Evolutionary conservation across 2,113 vertebrate genomes (phyloP), one percentile per base, ranked within the genome.

Genomic region (Chloropsis hardwickii): DNA sequence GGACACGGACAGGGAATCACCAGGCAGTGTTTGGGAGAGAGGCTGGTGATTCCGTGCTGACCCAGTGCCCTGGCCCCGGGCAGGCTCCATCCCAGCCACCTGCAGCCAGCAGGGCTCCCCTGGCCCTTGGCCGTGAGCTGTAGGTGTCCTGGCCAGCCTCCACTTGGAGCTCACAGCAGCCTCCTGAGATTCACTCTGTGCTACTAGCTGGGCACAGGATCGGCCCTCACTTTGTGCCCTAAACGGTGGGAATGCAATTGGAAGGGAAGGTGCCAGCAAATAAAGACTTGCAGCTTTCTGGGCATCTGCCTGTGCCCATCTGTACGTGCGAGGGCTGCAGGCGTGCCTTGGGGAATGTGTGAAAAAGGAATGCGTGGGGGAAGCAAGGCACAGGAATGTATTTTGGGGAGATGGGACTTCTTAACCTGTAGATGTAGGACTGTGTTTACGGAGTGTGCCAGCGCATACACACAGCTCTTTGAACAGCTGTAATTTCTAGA

Each of bases 61-160:
- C 90, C 71, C n/a, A 20, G 64, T 81, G 90, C 74, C 94, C 94
- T 82, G 29, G 77, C 31, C 33, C 12, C 0, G 3, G 62, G 88
- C 85, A 44, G 79, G 47, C 60, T 48, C 74, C 3, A 0, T 86
- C 94, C 48, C 7, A 9, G 15, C 54, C 47, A 42, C 53, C 81
- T 66, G 78, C 79, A 35, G 54, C 85, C 93, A 18, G 7, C 2
- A 0, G 42, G 47, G 58, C 28, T 78, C 17, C 3, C 27, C 79
- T 85, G 90, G 86, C 78, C 74, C 67, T 29, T 54, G 3, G 90
- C 88, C 89, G 5, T 71, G 70, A 95, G 89, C 93, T 4, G 8
- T 24, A 57, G 92, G 82, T 94, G 92, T 93, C 76, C 94, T 94
- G 96, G 92, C 82, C 57, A 4, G 47, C 69, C 82, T 96, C 92